These are phyloP conservation scores for Clostera curtula DNA, from an alignment of 2,888 invertebrate genomes.

Conservation along the genomic window DNA sequence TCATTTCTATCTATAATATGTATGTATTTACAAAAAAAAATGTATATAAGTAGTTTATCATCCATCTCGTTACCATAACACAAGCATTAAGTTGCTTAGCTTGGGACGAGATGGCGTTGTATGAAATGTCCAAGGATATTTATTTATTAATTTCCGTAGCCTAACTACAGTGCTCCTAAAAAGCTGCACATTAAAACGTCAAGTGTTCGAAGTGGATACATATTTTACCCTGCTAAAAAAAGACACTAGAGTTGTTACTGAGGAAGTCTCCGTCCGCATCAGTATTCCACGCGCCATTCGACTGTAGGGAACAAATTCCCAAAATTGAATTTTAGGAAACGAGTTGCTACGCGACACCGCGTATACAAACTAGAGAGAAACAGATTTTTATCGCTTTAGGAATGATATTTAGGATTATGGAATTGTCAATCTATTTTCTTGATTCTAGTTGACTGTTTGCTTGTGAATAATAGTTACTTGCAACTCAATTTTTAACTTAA, in stretches of 20 bases:
- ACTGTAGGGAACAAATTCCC: conserved; percentile 73
- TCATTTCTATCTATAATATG: no score
- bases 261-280: conserved; percentile 46
- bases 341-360: conserved; percentile 71
- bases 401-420: conserved; percentile 41
- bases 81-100: no score
- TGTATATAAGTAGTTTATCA: no score
- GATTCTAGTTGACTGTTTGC: not conserved
- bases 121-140: no score
- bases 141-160: not conserved
- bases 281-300: conserved; percentile 65
- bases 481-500: no score
- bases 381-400: conserved; percentile 67
- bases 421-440: not conserved
- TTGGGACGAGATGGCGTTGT: no score
- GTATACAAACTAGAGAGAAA: conserved; percentile 64
- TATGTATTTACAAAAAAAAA: no score
- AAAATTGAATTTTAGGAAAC: conserved; percentile 75
- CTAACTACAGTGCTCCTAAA: conserved; percentile 6
- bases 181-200: conserved; percentile 31
- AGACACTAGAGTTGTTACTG: conserved; percentile 34
- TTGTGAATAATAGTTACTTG: not conserved
- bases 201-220: conserved; percentile 34
- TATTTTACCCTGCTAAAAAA: conserved; percentile 49
- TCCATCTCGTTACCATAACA: no score